A percentile compares a stretch with the other conserved stretches of the same genome.
Conservation (phyloP, 2,888 invertebrate species). For the Calameuta pallipes region DNA sequence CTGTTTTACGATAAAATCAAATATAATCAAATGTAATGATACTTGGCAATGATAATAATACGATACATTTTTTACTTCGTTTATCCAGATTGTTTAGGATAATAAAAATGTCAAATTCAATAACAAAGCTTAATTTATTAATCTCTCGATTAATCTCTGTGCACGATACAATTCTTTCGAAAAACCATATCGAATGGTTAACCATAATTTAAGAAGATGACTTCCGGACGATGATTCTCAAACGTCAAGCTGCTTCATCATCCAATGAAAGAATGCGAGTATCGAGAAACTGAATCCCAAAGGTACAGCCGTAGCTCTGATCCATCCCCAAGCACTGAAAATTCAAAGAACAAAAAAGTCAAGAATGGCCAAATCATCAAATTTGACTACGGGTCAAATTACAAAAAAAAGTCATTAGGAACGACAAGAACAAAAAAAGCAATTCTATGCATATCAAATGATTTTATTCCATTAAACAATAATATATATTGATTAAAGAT, state of each 20-base stretch:
- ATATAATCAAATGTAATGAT: neutral
- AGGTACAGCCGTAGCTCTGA: conserved; percentile 82
- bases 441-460: conserved; percentile 15
- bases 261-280: conserved; percentile 82
- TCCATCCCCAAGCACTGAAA: conserved; percentile 79
- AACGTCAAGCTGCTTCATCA: conserved; percentile 78
- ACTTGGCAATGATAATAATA: neutral
- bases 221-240: conserved; percentile 25
- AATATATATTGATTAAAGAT: conserved; percentile 8
- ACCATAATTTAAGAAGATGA: neutral
- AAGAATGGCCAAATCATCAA: neutral
- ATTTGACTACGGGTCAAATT: neutral
- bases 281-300: conserved; percentile 83
- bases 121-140: conserved; percentile 2
- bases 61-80: neutral
- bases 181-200: neutral
- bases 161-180: neutral
- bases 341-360: neutral
- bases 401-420: neutral
- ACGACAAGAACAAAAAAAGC: neutral
- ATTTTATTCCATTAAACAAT: conserved; percentile 16
- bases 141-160: neutral
- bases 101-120: neutral
- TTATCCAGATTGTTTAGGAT: neutral
- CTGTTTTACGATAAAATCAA: neutral